Evolutionary conservation across 2,888 invertebrate genomes (phyloP).

Genomic region (Nysson spinosus): DNA sequence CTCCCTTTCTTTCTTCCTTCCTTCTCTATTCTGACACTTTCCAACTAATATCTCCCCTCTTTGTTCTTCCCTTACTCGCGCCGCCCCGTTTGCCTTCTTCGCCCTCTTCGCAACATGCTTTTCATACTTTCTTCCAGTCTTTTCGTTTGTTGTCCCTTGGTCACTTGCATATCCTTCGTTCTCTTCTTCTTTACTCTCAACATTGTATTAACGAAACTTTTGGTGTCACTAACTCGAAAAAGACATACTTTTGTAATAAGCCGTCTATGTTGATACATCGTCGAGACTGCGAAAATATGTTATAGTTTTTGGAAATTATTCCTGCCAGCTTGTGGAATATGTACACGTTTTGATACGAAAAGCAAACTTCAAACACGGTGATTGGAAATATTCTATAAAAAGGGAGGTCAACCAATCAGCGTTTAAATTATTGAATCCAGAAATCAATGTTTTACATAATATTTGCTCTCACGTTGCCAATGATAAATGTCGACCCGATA

Average conservation of each 20-base stretch:
- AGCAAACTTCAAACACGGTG: conserved; percentile 11
- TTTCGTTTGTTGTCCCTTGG: too few relatives aligned
- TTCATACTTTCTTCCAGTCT: too few relatives aligned
- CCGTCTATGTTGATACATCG: too few relatives aligned
- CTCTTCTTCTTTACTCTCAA: too few relatives aligned
- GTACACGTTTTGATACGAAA: too few relatives aligned
- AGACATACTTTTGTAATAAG: too few relatives aligned
- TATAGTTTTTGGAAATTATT: too few relatives aligned
- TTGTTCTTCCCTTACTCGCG: conserved; percentile 2
- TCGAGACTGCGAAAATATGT: too few relatives aligned
- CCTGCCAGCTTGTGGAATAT: too few relatives aligned
- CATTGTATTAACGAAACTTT: too few relatives aligned
- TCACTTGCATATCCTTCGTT: too few relatives aligned
- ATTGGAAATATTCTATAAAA: conserved; percentile 38
- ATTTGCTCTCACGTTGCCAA: neutral
- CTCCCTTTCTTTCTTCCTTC: conserved; percentile 31
- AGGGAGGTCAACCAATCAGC: conserved; percentile 2
- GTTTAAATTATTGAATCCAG: neutral
- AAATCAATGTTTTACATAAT: neutral
- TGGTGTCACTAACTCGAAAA: too few relatives aligned
- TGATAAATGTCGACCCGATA: conserved; percentile 12
- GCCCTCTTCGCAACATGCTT: neutral
- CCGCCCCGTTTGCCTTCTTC: neutral
- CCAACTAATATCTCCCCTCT: conserved; percentile 11
- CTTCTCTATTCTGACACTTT: conserved; percentile 15